Evolutionary conservation across 2,113 vertebrate genomes (phyloP), one percentile per base, ranked within the genome.

Genomic region (Rana temporaria): DNA sequence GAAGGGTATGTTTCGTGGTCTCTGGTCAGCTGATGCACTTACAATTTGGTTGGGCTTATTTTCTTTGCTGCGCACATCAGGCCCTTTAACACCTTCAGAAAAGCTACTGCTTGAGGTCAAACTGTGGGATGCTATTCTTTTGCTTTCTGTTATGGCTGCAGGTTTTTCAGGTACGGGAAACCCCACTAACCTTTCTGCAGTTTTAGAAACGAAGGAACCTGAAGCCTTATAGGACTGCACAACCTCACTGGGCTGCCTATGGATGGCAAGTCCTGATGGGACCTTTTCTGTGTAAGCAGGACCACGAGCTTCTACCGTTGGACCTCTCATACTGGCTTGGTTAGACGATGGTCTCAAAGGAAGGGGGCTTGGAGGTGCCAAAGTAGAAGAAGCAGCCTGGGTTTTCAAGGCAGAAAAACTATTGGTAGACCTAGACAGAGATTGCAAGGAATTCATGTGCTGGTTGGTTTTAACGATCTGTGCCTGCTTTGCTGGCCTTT

Each of bases 401-500:
- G 89, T 65, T 86, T 95, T 98, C 19, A 84, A 0, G 20, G 87
- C 88, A 17, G 82, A 68, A 0, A 52, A 87, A 42, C 8, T 84
- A 84, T 64, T 86, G 16, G 90, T 89, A 0, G 72, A 64, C 84
- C 91, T 93, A 53, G 85, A 71, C 0, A 84, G 90, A 0, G 87
- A 74, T 79, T 95, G 96, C 76, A 88, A 78, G 2, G 95, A 93
- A 67, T 92, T 96, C 88, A 96, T 90, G 24, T 98, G 97, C 84
- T 97, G 97, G 84, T 92, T 98, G 68, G 97, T 98, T 91, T 98
- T 99, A 48, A 99, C 95, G 0, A 98, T 99, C 89, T 99, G 98
- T 9, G 98, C 97, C 87, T 99, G 97, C 87, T 95, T 98, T 52
- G 94, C 96, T 53, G 97, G 94, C 89, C 98, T 96, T 85, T 96